phyloP scores from a whole-genome alignment of 2,888 invertebrate species.

The Galerucella pusilla region DNA sequence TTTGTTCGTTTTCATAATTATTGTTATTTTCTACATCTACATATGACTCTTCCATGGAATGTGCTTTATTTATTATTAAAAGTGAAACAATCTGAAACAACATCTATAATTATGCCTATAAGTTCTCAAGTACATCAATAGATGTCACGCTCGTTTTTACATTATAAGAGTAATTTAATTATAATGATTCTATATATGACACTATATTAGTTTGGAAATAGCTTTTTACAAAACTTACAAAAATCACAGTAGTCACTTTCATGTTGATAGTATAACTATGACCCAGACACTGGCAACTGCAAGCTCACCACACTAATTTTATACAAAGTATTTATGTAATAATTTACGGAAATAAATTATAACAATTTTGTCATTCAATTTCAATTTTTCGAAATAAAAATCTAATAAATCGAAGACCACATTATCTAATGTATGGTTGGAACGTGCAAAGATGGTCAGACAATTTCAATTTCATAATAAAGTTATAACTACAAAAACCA shows the following conservation, averaged over 20 bases:
- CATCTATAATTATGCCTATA: not conserved
- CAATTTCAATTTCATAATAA: constrained; percentile 27
- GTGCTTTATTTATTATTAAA: not conserved
- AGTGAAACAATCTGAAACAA: not conserved
- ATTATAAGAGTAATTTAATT: too few relatives aligned
- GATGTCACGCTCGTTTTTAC: too few relatives aligned
- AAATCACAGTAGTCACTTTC: constrained; percentile 24
- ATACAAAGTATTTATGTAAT: constrained; percentile 41
- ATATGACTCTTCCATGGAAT: not conserved
- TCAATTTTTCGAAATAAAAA: constrained; percentile 32
- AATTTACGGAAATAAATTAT: constrained; percentile 38
- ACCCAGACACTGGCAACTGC: constrained; percentile 16
- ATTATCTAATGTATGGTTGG: constrained; percentile 37
- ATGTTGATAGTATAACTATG: constrained; percentile 32
- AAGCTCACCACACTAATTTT: constrained; percentile 12
- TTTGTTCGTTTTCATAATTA: not conserved
- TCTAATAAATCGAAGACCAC: constrained; percentile 16
- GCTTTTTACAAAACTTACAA: constrained; percentile 28
- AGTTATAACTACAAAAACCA: constrained; percentile 20
- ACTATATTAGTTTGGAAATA: too few relatives aligned
- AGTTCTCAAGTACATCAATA: too few relatives aligned
- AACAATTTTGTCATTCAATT: constrained; percentile 17
- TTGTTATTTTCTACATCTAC: not conserved
- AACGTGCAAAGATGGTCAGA: constrained; percentile 32
- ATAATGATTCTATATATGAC: too few relatives aligned